A percentile compares a stretch with the other conserved stretches of the same genome.
Conservation (phyloP, 2,113 vertebrate genomes). For the Scartelaos histophorus region DNA sequence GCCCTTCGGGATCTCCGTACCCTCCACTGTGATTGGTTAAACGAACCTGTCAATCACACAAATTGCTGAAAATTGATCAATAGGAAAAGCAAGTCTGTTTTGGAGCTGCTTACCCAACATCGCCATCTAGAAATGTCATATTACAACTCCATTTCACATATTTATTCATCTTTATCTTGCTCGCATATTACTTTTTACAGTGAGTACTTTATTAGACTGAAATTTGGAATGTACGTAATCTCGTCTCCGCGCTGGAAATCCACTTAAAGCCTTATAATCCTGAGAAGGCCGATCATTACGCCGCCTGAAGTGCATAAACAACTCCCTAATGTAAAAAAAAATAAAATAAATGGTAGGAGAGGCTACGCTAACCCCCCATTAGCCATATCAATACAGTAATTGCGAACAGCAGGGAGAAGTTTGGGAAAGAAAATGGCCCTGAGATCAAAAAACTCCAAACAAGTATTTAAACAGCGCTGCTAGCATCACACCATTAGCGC, state of each 20-base stretch:
- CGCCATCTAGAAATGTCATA: too few relatives aligned
- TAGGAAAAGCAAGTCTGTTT: too few relatives aligned
- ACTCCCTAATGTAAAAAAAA: slow-evolving; percentile 13
- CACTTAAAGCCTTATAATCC: slow-evolving; percentile 26
- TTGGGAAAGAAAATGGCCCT: slow-evolving; percentile 26
- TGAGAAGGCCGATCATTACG: slow-evolving; percentile 26
- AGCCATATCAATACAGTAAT: slow-evolving; percentile 31
- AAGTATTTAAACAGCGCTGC: slow-evolving; percentile 42
- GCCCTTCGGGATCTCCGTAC: background rate
- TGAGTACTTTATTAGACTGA: background rate
- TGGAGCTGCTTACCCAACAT: too few relatives aligned
- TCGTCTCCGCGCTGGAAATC: background rate
- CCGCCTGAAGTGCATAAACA: slow-evolving; percentile 16
- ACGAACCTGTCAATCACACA: too few relatives aligned
- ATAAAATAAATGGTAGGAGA: background rate
- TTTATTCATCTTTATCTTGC: background rate
- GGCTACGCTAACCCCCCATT: slow-evolving; percentile 3
- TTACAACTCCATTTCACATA: background rate
- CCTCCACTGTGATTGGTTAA: background rate
- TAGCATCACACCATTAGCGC: slow-evolving; percentile 38
- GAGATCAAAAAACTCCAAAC: slow-evolving; percentile 46
- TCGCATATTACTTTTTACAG: background rate
- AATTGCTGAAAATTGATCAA: too few relatives aligned
- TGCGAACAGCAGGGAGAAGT: slow-evolving; percentile 24
- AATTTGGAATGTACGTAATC: background rate